Conservation (phyloP, 1,140 invertebrate species). For the Zaprionus kolodkinae region DNA sequence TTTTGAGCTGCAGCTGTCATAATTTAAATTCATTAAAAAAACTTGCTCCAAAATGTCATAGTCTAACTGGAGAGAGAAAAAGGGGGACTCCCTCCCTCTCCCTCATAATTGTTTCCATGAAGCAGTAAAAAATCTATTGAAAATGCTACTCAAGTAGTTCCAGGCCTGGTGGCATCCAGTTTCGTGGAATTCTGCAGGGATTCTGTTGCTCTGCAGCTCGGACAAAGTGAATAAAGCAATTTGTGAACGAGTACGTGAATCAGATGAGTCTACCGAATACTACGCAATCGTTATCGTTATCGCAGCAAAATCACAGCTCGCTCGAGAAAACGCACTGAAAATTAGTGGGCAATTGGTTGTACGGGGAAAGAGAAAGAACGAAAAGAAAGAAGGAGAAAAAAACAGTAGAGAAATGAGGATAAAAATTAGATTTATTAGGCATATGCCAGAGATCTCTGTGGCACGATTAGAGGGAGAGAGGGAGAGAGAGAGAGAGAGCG, state of each 20-base stretch:
- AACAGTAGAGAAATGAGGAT: background rate
- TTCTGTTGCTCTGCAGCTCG: background rate
- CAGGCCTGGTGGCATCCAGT: background rate
- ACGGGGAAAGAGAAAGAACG: background rate
- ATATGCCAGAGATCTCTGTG: conserved; percentile 72
- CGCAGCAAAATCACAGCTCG: conserved; percentile 39
- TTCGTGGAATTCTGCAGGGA: conserved; percentile 43
- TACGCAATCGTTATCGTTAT: conserved; percentile 56
- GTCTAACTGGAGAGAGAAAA: background rate
- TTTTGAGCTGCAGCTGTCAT: conserved; percentile 66
- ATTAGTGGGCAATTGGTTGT: conserved; percentile 75
- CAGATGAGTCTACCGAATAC: conserved; percentile 32
- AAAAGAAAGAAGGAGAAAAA: background rate
- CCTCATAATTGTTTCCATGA: conserved; percentile 67
- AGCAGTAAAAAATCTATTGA: conserved; percentile 69
- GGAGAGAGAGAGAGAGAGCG: too few relatives aligned
- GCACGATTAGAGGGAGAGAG: conserved; percentile 55
- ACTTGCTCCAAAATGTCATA: conserved; percentile 66
- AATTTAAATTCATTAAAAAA: conserved; percentile 79
- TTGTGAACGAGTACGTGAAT: conserved; percentile 69
- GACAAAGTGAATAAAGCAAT: conserved; percentile 71
- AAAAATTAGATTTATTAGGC: conserved; percentile 76
- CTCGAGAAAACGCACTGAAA: conserved; percentile 73
- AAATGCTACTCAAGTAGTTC: conserved; percentile 74
- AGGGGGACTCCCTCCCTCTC: background rate